Evolutionary conservation across 2,888 invertebrate genomes (phyloP), one percentile per base, ranked within the genome.

Genomic region (Macaria liturata): DNA sequence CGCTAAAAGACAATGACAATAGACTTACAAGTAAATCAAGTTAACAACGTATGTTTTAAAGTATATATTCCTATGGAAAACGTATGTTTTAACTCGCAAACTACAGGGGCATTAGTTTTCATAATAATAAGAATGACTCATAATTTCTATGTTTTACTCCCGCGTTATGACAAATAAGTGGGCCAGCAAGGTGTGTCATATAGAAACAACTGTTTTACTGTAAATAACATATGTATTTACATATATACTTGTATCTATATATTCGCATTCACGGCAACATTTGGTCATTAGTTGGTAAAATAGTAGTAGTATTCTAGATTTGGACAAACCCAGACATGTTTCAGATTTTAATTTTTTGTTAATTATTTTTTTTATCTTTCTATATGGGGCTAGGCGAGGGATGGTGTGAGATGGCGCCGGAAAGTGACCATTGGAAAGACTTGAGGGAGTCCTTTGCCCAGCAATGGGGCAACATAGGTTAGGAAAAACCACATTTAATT

Each of bases 401-500:
- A 46, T 62, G 61, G 61, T 62, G 61, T 52, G 61, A 62, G 49
- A 55, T 62, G 58, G 51, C 61, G 52, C 61, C 58, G 55, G 61
- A 62, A 52, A 58, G 54, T 49, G 61, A 62, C 49, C 61, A 62
- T 53, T 58, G 61, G 58, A 62, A 55, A 53, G 61, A 58, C 53
- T 55, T 58, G 58, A 58, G 61, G 61, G 61, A 62, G 58, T 47
- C 46, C 55, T 62, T 62, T 62, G 61, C 61, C 52, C 61, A 62
- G 20, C 61, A 62, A 46, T 62, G 61, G 61, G 58, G 58, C 61
- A 61, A 59, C 40, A 59, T 59, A 59, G 59, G 59, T 59, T 59
- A 59, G 59, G 59, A 59, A 39, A 57, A 58, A 47, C 46, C 43
- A 44, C 49, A 53, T 57, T 34, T 58, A 49, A 42, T 49, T 58